These are phyloP conservation scores for Isaurus tuberculatus DNA, from an alignment of 92 coral and sea anemone species.

Conservation along the genomic window DNA sequence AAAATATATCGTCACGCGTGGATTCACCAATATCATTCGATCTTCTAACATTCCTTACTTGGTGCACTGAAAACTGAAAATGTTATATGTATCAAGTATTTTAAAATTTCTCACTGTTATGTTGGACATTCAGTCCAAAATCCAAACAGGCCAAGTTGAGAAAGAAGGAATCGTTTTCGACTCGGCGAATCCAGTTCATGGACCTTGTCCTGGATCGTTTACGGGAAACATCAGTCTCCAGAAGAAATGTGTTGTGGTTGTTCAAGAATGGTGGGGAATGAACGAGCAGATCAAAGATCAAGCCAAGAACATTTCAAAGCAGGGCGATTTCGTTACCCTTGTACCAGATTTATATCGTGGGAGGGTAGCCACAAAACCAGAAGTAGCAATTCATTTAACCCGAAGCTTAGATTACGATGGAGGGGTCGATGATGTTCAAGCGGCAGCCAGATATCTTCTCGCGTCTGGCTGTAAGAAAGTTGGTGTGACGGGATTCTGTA, in stretches of 20 bases:
- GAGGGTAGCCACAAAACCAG: conserved; percentile 68
- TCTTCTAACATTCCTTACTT: too few species aligned
- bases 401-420: conserved; percentile 77
- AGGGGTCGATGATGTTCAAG: conserved; percentile 85
- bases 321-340: conserved; percentile 82
- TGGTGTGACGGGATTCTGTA: conserved; percentile 96
- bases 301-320: conserved; percentile 77
- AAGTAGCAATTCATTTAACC: conserved; percentile 70
- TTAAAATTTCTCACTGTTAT: conserved; percentile 63
- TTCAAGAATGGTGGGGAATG: conserved; percentile 99
- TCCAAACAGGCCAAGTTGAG: conserved; percentile 67
- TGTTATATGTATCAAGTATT: conserved; percentile 65
- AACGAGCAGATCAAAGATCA: conserved; percentile 95
- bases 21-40: too few species aligned
- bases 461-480: conserved; percentile 87
- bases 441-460: conserved; percentile 86
- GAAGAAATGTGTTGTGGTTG: conserved; percentile 78
- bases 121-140: conserved; percentile 70
- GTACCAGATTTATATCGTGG: conserved; percentile 97
- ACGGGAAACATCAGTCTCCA: conserved; percentile 69
- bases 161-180: conserved; percentile 73
- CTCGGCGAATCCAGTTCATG: conserved; percentile 68
- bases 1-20: too few species aligned
- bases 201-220: conserved; percentile 90
- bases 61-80: conserved; percentile 46